Conservation (phyloP, 1,140 invertebrate species). For the Muscidifurax raptorellus region DNA sequence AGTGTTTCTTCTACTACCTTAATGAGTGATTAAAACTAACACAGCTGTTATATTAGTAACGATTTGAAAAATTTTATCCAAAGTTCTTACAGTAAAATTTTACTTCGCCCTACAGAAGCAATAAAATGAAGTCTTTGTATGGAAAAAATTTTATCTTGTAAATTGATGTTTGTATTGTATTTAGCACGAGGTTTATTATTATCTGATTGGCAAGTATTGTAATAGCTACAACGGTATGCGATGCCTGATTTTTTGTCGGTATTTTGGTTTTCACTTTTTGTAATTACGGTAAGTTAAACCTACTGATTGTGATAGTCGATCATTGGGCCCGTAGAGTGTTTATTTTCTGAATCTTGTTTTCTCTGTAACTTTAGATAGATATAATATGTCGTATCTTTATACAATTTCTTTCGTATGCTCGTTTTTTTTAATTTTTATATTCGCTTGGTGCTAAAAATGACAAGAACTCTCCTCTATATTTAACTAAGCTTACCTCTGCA, state of each 20-base stretch:
- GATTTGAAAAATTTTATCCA: no score
- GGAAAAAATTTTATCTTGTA: background rate
- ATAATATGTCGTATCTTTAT: background rate
- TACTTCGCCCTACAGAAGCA: no score
- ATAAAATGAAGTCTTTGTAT: no score
- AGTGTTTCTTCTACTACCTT: no score
- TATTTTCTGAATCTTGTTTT: conserved; percentile 16
- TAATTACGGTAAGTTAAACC: background rate
- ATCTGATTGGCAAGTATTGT: background rate
- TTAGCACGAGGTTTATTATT: background rate
- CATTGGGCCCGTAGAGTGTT: conserved; percentile 29
- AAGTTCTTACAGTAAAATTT: no score
- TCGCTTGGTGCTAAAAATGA: conserved; percentile 7
- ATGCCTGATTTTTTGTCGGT: background rate
- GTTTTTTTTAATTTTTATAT: conserved; percentile 4
- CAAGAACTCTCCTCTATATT: conserved; percentile 7
- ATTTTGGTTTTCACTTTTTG: background rate
- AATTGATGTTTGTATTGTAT: background rate
- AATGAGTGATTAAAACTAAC: no score
- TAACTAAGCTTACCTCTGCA: background rate
- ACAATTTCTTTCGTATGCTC: conserved; percentile 11
- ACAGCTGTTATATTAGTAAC: no score
- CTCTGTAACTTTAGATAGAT: background rate
- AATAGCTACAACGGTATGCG: background rate
- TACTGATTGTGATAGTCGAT: conserved; percentile 44